Base-by-base conservation (phyloP, 2,113 vertebrate species). In the Collichthys lucidus region DNA sequence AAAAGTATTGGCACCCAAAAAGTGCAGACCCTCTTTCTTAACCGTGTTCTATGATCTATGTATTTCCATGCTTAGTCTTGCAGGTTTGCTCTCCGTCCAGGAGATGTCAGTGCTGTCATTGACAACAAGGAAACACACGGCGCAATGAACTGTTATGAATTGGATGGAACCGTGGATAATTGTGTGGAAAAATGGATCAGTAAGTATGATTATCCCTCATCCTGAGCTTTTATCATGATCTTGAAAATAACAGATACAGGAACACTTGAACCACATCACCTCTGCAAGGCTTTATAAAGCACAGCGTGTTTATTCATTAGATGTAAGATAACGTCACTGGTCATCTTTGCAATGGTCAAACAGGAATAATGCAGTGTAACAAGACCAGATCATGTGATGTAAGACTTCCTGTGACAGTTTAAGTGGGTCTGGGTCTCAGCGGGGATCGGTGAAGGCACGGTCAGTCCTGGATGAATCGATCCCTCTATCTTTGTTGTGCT, bases 31-130 rank as follows among this genome's bases (percentile, higher is more conserved):
- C 4, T 50, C 4, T 65, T 19, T 55, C n/a, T 4, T 24, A 19
- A 40, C 24, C 22, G 16, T 44, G 31, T 24, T 24, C 24, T 26
- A 40, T 40, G 35, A 40, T 40, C 35, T 40, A 4, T 31, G 0
- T 24, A 15, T 29, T 11, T 40, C 52, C 17, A 1, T 11, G 4
- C 40, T 59, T 4, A 19, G 31, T 55, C 35, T 20, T 82, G 59
- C 47, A 80, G 24, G 50, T 35, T 40, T 47, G n/a, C 9, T 31
- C 4, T 55, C 16, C 29, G 56, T 86, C 89, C 90, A 91, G 79
- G 11, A 91, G 92, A 72, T 84, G 90, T 82, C 92, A 90, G 70
- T 29, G 26, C 42, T 67, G 26, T 50, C 47, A 16, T 60, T 35
- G 20, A 60, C 0, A 61, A 47, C 8, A 47, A 4, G 8, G 3